Evolutionary conservation across 92 coral and sea anemone genomes (phyloP).

Genomic region (Phenganax subtilis): DNA sequence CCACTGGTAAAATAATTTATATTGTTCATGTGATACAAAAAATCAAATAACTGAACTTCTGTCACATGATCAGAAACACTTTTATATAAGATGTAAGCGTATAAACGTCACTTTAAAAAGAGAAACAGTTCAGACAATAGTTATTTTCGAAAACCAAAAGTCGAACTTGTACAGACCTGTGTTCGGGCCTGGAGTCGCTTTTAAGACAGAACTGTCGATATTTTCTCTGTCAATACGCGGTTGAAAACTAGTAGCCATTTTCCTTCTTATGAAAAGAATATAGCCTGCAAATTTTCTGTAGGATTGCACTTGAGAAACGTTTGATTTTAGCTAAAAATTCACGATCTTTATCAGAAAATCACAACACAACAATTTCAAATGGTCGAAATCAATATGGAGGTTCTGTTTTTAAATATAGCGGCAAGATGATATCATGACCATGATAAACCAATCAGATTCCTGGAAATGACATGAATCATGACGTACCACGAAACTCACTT

Average conservation of each 20-base stretch:
- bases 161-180: no score
- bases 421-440: conserved; percentile 44
- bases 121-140: no score
- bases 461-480: conserved; percentile 10
- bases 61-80: no score
- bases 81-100: no score
- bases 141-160: no score
- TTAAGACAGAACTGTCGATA: conserved; percentile 16
- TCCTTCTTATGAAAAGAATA: not conserved
- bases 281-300: not conserved
- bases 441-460: conserved; percentile 52
- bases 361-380: not conserved
- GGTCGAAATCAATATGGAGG: not conserved
- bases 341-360: not conserved
- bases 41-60: no score
- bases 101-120: no score
- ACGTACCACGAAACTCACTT: no score
- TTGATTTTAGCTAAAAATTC: not conserved
- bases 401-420: conserved; percentile 75
- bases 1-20: no score
- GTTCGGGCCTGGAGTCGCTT: not conserved
- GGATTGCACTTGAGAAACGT: not conserved
- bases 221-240: conserved; percentile 23
- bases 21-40: no score
- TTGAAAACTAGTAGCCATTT: conserved; percentile 38